phyloP scores from a whole-genome alignment of 2,113 vertebrate genomes.

The Potamarius usumacintae region DNA sequence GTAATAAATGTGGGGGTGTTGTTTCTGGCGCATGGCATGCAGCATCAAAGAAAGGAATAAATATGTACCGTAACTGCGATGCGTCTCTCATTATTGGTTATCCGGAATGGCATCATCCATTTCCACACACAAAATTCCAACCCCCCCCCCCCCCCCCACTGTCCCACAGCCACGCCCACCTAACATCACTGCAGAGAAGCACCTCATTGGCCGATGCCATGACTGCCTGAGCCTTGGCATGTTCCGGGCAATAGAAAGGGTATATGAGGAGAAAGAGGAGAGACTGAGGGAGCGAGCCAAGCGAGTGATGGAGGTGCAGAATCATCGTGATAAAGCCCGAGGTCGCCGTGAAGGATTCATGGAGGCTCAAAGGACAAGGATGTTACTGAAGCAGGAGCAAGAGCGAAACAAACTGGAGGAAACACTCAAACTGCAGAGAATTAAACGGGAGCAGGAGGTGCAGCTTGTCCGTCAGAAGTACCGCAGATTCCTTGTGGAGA shows the following conservation, averaged over 20 bases:
- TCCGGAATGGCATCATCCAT: constrained; percentile 34
- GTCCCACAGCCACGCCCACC: not conserved
- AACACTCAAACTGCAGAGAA: constrained; percentile 44
- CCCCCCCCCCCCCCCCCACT: not conserved
- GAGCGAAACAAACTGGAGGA: constrained; percentile 49
- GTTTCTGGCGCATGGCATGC: too few species aligned
- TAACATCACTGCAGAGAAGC: constrained; percentile 30
- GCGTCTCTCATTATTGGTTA: too few species aligned
- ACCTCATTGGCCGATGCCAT: constrained; percentile 14
- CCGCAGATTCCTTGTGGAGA: constrained; percentile 56
- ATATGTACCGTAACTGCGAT: too few species aligned
- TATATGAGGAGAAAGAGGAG: constrained; percentile 42
- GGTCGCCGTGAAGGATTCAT: constrained; percentile 22
- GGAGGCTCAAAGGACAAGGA: constrained; percentile 27
- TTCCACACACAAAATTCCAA: constrained; percentile 30
- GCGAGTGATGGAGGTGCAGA: constrained; percentile 11
- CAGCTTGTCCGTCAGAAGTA: constrained; percentile 56
- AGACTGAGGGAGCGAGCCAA: constrained; percentile 18
- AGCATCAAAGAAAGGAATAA: too few species aligned
- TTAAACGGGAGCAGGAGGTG: constrained; percentile 48
- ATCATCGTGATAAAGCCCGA: constrained; percentile 14
- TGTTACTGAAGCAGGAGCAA: constrained; percentile 30
- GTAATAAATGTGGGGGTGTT: too few species aligned
- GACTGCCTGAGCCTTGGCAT: constrained; percentile 52
- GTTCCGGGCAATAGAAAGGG: constrained; percentile 61